phyloP scores from a whole-genome alignment of 2,888 invertebrate genomes.

The Latrodectus hesperus region DNA sequence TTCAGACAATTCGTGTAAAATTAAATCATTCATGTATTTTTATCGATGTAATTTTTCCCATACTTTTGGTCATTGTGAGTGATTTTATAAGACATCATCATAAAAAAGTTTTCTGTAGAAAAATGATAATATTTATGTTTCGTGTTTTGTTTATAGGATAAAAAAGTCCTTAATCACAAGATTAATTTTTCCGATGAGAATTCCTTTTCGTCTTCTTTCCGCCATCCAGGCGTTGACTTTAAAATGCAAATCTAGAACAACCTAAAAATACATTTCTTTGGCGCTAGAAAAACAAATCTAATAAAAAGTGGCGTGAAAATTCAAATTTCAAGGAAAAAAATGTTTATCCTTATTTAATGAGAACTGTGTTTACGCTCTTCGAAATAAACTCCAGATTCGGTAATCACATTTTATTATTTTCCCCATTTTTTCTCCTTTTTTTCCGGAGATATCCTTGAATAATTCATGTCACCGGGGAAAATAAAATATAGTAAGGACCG shows the following conservation, averaged over 20 bases:
- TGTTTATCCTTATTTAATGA: constrained; percentile 3
- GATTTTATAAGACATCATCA: too few species aligned
- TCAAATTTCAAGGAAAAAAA: background rate
- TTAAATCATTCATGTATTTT: too few species aligned
- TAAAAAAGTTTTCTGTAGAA: too few species aligned
- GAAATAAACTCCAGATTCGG: constrained; percentile 1
- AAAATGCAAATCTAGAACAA: background rate
- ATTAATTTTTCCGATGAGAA: too few species aligned
- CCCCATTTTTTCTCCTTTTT: background rate
- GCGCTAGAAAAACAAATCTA: background rate
- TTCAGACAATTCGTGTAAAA: too few species aligned
- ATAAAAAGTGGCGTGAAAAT: constrained; percentile 1
- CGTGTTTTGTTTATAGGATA: too few species aligned
- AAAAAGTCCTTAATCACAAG: too few species aligned
- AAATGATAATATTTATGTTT: too few species aligned
- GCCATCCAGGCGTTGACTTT: background rate
- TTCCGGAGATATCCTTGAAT: background rate
- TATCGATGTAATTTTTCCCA: too few species aligned
- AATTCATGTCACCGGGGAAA: background rate
- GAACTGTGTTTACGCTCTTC: background rate
- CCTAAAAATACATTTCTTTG: background rate
- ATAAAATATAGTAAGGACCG: background rate
- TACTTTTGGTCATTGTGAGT: too few species aligned
- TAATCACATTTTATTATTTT: constrained; percentile 5
- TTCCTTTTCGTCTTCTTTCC: background rate